Evolutionary conservation across 2,888 invertebrate species (phyloP), one percentile per base, ranked within the genome.

Genomic region (Norana najaformis): DNA sequence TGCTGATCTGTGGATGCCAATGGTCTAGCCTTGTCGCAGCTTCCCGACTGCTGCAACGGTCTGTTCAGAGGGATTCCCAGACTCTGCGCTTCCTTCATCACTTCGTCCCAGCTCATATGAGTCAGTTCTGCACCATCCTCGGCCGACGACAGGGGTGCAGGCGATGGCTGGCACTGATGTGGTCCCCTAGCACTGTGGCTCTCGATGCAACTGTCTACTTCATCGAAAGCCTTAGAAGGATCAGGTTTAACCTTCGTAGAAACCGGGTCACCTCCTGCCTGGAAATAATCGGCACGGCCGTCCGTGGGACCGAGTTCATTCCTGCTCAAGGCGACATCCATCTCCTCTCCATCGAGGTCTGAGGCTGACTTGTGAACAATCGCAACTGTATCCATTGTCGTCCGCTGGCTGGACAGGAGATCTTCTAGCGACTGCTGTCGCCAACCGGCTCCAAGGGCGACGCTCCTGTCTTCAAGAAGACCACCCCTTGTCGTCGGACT

Each of bases 101-200:
- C 90, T 37, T 92, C 92, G 39, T 91, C 92, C 90, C 90, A 89
- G 53, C 90, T 91, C 92, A 92, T 92, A 82, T 92, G 92, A 18
- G 90, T 91, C 8, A 90, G 91, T 82, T 92, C 92, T 30, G 88
- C 88, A 30, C 38, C 90, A 8, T 37, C 89, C 18, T 85, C 85
- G 36, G 36, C 36, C 83, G 36, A 16, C 20, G 83, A 20, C 11
- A 5, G 1, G 4, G 34, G 16, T 20, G 35, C 4, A 3, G 36
- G 36, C 18, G 85, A n/a, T 69, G 47, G 4, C 47, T 30, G 69
- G n/a, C 30, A 30, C n/a, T 4, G 69, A 8, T 69, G 69, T n/a
- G 69, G n/a, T n/a, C n/a, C n/a, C 69, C n/a, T n/a, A n/a, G n/a
- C 30, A 69, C 47, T 23, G 23, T 47, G 20, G 41, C n/a, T 53